phyloP scores from a whole-genome alignment of 2,113 vertebrate genomes.

The Siniperca knerii region DNA sequence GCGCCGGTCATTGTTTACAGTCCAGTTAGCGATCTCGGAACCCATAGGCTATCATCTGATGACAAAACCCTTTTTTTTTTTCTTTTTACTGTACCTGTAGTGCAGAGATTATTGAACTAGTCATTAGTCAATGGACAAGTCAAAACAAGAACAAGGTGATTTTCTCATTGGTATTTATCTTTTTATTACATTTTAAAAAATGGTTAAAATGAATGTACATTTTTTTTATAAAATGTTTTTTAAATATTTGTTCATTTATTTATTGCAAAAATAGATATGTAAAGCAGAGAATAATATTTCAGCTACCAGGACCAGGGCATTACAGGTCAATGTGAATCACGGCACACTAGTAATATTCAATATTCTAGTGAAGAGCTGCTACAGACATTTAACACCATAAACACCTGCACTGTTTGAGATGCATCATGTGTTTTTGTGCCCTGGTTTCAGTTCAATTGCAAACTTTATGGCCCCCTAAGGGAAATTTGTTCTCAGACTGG shows the following conservation, averaged over 20 bases:
- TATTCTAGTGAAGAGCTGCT: conserved; percentile 32
- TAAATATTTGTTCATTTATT: background rate
- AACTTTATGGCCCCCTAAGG: conserved; percentile 55
- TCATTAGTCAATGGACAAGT: background rate
- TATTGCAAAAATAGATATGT: background rate
- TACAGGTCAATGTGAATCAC: conserved; percentile 42
- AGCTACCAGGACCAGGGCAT: background rate
- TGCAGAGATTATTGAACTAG: background rate
- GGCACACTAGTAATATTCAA: background rate
- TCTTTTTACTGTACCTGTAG: background rate
- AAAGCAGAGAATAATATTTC: background rate
- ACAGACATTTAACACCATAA: conserved; percentile 34
- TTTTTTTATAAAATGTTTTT: background rate
- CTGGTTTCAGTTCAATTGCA: conserved; percentile 51
- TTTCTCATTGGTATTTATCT: background rate
- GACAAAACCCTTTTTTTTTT: too few species aligned
- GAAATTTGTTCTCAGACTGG: conserved; percentile 59
- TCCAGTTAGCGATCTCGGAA: too few species aligned
- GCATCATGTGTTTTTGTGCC: conserved; percentile 30
- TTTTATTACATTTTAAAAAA: background rate
- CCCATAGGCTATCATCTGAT: background rate
- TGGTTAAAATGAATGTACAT: background rate
- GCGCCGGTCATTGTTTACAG: too few species aligned
- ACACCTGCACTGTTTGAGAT: conserved; percentile 45
- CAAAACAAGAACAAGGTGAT: background rate